phyloP scores from a whole-genome alignment of 1,140 invertebrate species.

The Heliconius melpomene region DNA sequence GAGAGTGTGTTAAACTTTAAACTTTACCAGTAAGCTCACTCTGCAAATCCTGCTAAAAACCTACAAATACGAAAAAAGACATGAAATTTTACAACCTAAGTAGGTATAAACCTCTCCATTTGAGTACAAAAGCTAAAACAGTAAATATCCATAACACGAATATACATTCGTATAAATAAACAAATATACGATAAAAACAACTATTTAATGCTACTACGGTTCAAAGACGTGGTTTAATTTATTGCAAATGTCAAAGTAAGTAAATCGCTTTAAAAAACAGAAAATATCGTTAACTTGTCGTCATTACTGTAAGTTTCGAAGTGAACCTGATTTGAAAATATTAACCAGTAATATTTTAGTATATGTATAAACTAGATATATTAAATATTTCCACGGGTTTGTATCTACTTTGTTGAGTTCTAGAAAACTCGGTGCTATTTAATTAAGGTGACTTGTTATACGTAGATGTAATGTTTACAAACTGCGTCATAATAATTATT shows the following conservation, averaged over 20 bases:
- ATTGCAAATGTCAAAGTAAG: background rate
- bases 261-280: background rate
- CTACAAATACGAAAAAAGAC: too few relatives aligned
- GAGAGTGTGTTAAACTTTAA: too few relatives aligned
- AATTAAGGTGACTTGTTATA: background rate
- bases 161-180: too few relatives aligned
- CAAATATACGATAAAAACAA: background rate
- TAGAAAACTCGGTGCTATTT: background rate
- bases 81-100: too few relatives aligned
- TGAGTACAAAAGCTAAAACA: too few relatives aligned
- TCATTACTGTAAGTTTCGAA: background rate
- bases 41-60: too few relatives aligned
- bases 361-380: background rate
- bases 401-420: background rate
- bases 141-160: too few relatives aligned
- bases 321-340: background rate
- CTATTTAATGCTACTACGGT: background rate
- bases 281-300: background rate
- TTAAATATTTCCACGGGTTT: conserved; percentile 1
- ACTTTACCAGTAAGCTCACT: too few relatives aligned
- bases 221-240: background rate
- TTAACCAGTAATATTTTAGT: conserved; percentile 2
- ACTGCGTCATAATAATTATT: background rate
- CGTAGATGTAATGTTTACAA: background rate
- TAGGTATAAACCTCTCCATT: too few relatives aligned